Evolutionary conservation across 2,888 invertebrate genomes (phyloP), one percentile per base, ranked within the genome.

Genomic region (Gari tellinella): DNA sequence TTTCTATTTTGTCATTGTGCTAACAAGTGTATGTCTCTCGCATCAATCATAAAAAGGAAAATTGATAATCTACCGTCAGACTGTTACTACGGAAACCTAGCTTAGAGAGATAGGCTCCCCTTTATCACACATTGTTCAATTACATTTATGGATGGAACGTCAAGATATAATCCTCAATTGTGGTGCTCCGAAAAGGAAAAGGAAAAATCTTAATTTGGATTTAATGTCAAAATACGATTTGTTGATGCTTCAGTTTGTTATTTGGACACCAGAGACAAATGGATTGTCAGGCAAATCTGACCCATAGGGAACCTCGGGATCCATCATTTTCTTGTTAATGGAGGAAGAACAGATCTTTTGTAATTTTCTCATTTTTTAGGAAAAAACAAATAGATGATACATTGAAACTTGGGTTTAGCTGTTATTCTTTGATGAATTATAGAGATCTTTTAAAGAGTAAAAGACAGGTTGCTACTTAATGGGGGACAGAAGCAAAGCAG

Each of bases 1-100:
- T 62, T 70, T 66, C 38, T 69, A 72, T 74, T 72, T 68, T 72
- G 68, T 68, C 67, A 61, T 64, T 67, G 79, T 74, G 79, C 64
- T 79, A 79, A 79, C 79, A 74, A 70, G 70, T 65, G 68, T 51
- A 21, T 43, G 64, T 43, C 53, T 53, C 48, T 55, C 25, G 40
- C 61, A 78, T 74, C 78, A 70, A 78, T 78, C 73, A 74, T 8
- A 25, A 25, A 41, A 14, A 43, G 31, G 31, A 31, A 31, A 31
- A 31, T 31, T 31, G 31, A 31, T 31, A 31, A 31, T 31, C 31
- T 31, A 31, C 31, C 31, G 31, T 31, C 31, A 31, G 31, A 31
- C 31, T 31, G 31, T 10, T 31, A 7, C 10, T 7, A 10, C 31
- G 31, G 10, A 31, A 31, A 31, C 31, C 31, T 31, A 31, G 31